A percentile compares a stretch with the other conserved stretches of the same genome.
Evolutionary conservation across 2,113 vertebrate genomes (phyloP).

Genomic region (Australoheros scitulus): DNA sequence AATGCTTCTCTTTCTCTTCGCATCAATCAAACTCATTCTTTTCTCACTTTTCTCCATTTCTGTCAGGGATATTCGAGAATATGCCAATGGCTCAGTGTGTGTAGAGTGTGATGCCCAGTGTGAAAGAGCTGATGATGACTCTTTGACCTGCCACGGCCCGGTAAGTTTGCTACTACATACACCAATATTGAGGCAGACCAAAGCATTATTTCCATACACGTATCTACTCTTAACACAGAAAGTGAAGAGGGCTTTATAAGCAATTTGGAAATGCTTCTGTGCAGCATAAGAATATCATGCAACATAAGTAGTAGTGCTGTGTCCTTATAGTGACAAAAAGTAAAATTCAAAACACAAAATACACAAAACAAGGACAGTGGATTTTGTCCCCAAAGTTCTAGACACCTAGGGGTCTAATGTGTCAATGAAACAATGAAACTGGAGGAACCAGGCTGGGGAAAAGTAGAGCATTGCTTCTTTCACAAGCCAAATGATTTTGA

Average conservation of each 20-base stretch:
- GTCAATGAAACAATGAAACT: no score
- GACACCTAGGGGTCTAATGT: no score
- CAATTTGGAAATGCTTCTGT: background rate
- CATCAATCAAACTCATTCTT: background rate
- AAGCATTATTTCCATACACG: background rate
- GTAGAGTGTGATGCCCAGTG: conserved; percentile 95
- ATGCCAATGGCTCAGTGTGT: conserved; percentile 91
- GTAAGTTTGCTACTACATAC: conserved; percentile 80
- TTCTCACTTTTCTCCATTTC: conserved; percentile 41
- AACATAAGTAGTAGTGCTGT: background rate
- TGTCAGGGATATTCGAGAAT: conserved; percentile 92
- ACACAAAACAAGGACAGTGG: no score
- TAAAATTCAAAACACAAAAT: no score
- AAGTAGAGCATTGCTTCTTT: background rate
- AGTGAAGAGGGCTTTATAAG: background rate
- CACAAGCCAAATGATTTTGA: conserved; percentile 5
- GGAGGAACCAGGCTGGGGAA: no score
- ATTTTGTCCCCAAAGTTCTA: no score
- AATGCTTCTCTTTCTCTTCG: background rate
- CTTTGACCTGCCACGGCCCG: conserved; percentile 89
- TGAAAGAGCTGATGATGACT: conserved; percentile 90
- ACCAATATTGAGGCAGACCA: background rate
- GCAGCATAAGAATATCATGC: no score
- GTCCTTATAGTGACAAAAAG: no score
- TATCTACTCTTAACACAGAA: background rate